Evolutionary conservation across 92 coral and sea anemone genomes (phyloP).

Genomic region (Parazoanthus darwini): DNA sequence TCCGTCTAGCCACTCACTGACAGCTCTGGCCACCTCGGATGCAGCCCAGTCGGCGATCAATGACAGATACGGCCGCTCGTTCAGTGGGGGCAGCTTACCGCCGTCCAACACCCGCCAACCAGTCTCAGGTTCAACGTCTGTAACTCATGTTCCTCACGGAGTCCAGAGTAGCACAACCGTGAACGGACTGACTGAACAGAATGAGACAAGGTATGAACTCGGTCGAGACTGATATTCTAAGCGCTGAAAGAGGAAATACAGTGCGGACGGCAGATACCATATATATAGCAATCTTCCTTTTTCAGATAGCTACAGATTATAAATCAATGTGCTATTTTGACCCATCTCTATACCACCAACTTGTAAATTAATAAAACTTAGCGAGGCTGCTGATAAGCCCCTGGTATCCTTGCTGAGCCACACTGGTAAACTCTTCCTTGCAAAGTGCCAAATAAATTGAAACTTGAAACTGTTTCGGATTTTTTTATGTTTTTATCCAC

Average conservation of each 20-base stretch:
- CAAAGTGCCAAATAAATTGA: no score
- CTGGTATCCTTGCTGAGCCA: no score
- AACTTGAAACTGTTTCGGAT: no score
- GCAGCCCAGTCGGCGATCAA: conserved; percentile 44
- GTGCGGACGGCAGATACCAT: not conserved
- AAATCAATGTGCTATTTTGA: no score
- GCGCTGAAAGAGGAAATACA: not conserved
- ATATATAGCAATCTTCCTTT: no score
- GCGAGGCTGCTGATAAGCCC: no score
- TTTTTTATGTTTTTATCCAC: no score
- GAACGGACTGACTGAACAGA: conserved; percentile 18
- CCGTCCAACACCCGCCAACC: conserved; percentile 26
- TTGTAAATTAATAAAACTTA: no score
- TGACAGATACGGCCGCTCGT: conserved; percentile 61
- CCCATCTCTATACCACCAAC: no score
- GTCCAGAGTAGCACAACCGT: not conserved
- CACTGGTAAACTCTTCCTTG: no score
- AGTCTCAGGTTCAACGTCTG: conserved; percentile 33
- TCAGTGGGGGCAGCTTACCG: conserved; percentile 37
- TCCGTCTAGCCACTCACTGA: conserved; percentile 64
- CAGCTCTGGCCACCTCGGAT: conserved; percentile 63
- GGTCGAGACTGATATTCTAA: not conserved
- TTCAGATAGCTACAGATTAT: no score
- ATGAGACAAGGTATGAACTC: conserved; percentile 16
- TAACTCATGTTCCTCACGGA: conserved; percentile 29